Conservation (phyloP, 2,888 invertebrate genomes). For the Archips xylosteana region DNA sequence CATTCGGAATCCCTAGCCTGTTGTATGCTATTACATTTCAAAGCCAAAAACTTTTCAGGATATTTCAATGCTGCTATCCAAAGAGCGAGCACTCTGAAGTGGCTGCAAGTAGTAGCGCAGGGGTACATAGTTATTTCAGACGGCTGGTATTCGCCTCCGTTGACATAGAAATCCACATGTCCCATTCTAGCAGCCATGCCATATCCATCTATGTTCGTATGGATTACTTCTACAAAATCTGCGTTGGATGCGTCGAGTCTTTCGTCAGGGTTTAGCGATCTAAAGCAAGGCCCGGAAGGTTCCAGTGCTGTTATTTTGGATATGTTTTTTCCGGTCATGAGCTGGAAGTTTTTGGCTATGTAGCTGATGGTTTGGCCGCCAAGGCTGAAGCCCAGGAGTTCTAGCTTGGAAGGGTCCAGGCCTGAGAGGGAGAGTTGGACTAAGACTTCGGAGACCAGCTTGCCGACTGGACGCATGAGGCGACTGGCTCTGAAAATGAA, state of each 20-base stretch:
- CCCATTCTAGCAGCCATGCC: slow-evolving; percentile 79
- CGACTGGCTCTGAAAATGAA: slow-evolving; percentile 66
- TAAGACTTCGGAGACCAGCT: slow-evolving; percentile 72
- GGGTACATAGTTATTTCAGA: slow-evolving; percentile 68
- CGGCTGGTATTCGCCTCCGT: slow-evolving; percentile 79
- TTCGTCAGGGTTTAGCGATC: slow-evolving; percentile 60
- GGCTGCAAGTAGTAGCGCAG: slow-evolving; percentile 75
- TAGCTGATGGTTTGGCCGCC: slow-evolving; percentile 76
- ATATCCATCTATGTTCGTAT: slow-evolving; percentile 79
- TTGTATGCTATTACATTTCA: slow-evolving; percentile 71
- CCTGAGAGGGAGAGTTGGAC: slow-evolving; percentile 65
- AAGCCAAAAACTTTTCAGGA: slow-evolving; percentile 68
- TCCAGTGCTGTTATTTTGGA: slow-evolving; percentile 74
- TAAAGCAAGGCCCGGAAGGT: slow-evolving; percentile 78
- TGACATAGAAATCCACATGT: slow-evolving; percentile 75
- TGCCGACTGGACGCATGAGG: slow-evolving; percentile 80
- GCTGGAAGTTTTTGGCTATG: slow-evolving; percentile 70
- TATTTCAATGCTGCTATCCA: slow-evolving; percentile 71
- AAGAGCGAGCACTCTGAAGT: slow-evolving; percentile 67
- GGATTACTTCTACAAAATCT: slow-evolving; percentile 75
- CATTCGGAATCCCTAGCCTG: slow-evolving; percentile 71
- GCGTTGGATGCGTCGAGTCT: slow-evolving; percentile 70
- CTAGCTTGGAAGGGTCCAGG: slow-evolving; percentile 67
- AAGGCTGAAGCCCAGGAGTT: slow-evolving; percentile 76
- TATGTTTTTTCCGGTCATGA: slow-evolving; percentile 67